A percentile compares a stretch with the other conserved stretches of the same genome.
phyloP scores from a whole-genome alignment of 2,113 vertebrate genomes.

The Oreochromis niloticus region DNA sequence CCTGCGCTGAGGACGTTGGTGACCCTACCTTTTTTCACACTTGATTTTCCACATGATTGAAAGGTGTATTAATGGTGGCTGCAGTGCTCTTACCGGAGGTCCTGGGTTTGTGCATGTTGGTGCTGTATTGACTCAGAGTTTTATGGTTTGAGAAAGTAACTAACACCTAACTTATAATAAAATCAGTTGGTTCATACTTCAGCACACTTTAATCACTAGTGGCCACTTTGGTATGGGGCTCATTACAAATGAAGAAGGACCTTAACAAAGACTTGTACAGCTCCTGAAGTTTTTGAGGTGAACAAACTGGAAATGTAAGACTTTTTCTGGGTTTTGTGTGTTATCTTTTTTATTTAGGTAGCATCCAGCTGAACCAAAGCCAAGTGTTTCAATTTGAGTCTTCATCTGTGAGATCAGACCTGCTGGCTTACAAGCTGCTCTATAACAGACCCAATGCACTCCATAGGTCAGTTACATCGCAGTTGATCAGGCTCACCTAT shows the following conservation, averaged over 20 bases:
- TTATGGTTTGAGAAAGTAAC: background rate
- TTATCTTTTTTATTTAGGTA: background rate
- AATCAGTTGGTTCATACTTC: background rate
- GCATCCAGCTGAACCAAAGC: background rate
- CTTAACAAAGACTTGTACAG: background rate
- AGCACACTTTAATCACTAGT: background rate
- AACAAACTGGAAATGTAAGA: background rate
- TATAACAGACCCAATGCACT: background rate
- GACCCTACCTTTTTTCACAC: background rate
- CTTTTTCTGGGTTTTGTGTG: background rate
- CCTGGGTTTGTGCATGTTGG: background rate
- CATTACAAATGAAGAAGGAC: background rate
- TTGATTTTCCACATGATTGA: background rate
- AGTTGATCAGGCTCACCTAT: background rate
- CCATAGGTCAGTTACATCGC: background rate
- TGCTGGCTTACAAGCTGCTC: background rate
- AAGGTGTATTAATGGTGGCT: background rate
- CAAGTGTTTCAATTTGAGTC: background rate
- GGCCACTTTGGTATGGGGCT: rapidly evolving
- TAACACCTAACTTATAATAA: background rate
- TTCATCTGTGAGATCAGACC: background rate
- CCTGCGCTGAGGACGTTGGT: background rate
- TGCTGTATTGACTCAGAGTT: background rate
- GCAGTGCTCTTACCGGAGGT: background rate
- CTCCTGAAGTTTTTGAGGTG: background rate